Percentiles rank a stretch among this genome's conserved stretches.
phyloP scores from a whole-genome alignment of 2,113 vertebrate genomes.

The Etheostoma spectabile region DNA sequence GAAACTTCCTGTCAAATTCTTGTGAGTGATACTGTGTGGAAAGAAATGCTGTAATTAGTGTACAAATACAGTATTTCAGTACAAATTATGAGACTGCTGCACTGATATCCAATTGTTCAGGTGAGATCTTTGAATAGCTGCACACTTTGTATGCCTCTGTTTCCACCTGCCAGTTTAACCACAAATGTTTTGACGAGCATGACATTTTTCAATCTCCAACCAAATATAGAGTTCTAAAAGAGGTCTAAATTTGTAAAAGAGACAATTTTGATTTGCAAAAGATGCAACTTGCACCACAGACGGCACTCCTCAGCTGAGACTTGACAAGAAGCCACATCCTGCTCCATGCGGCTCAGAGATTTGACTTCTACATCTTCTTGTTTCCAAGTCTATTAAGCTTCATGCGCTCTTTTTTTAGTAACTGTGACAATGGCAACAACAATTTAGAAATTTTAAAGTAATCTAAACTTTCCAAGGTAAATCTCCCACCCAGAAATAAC shows the following conservation, averaged over 20 bases:
- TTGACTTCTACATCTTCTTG: background rate
- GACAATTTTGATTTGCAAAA: slow-evolving; percentile 1
- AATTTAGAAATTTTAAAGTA: background rate
- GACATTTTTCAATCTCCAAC: background rate
- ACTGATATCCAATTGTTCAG: background rate
- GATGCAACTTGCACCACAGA: slow-evolving; percentile 14
- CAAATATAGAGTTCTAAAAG: background rate
- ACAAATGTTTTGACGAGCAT: background rate
- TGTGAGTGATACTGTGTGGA: slow-evolving; percentile 25
- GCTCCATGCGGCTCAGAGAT: background rate
- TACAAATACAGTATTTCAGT: background rate
- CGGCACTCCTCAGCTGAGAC: background rate
- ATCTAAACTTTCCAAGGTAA: background rate
- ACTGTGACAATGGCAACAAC: background rate
- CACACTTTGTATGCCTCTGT: background rate
- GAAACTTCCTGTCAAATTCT: slow-evolving; percentile 73
- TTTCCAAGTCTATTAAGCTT: background rate
- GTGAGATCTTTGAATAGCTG: background rate
- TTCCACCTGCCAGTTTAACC: background rate
- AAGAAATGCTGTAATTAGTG: background rate
- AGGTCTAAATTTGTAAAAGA: background rate
- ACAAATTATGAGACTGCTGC: background rate
- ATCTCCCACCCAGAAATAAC: background rate
- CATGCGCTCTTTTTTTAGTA: background rate
- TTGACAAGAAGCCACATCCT: slow-evolving; percentile 55